Evolutionary conservation across 53 echinoderm and acorn worm genomes (phyloP).

Genomic region (Holothuria scabra): DNA sequence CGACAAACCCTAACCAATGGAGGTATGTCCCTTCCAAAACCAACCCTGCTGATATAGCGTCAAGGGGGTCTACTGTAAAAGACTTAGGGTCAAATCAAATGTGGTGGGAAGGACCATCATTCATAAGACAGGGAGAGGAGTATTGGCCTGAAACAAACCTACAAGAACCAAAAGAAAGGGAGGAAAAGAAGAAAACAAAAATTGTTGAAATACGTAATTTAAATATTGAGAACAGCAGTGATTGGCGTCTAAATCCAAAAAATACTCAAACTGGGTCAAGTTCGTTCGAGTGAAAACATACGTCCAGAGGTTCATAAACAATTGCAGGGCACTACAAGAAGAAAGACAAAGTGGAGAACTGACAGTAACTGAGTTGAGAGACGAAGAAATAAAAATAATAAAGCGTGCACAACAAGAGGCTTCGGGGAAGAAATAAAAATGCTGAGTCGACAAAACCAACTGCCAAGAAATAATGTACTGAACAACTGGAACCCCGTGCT

Average conservation of each 20-base stretch:
- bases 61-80: background rate
- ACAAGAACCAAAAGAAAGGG: background rate
- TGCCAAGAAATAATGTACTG: background rate
- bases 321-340: background rate
- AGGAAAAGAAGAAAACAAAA: background rate
- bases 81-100: background rate
- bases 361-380: background rate
- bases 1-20: background rate
- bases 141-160: background rate
- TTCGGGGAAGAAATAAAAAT: background rate
- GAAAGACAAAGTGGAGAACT: background rate
- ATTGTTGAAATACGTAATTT: background rate
- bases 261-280: constrained; percentile 29
- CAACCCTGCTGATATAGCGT: background rate
- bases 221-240: background rate
- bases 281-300: background rate
- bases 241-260: background rate
- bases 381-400: background rate
- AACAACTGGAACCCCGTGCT: background rate
- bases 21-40: background rate
- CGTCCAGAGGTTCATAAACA: constrained; percentile 10
- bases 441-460: background rate
- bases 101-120: background rate
- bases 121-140: background rate
- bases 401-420: background rate